A percentile compares a stretch with the other conserved stretches of the same genome.
Evolutionary conservation across 2,888 invertebrate species (phyloP).

Genomic region (Epirrhoe tristata): DNA sequence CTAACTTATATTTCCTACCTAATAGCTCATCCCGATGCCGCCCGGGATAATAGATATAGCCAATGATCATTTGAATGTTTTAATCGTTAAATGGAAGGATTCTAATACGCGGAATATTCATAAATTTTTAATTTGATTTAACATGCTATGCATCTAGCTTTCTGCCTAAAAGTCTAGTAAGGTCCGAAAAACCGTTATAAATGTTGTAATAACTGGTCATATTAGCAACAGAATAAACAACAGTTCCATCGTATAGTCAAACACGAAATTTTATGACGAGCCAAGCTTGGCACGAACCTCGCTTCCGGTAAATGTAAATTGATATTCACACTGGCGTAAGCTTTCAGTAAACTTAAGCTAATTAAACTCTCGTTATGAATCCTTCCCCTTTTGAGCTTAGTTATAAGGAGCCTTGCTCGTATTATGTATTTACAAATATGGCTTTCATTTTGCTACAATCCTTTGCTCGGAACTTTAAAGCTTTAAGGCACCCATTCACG

Average conservation of each 20-base stretch:
- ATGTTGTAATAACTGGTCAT: slow-evolving; percentile 21
- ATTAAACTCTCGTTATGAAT: slow-evolving; percentile 35
- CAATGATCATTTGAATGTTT: too few species aligned
- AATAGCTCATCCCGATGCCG: too few species aligned
- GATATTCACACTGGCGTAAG: slow-evolving; percentile 22
- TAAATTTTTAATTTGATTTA: background rate
- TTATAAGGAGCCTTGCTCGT: slow-evolving; percentile 17
- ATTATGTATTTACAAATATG: slow-evolving; percentile 16
- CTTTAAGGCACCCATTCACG: too few species aligned
- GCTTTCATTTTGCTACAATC: slow-evolving; percentile 17
- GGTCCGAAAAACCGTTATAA: slow-evolving; percentile 17
- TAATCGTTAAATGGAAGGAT: too few species aligned
- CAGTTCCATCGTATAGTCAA: background rate
- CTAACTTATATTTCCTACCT: background rate
- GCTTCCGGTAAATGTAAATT: slow-evolving; percentile 32
- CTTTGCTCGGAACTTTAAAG: slow-evolving; percentile 7
- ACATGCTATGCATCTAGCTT: background rate
- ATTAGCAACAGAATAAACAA: slow-evolving; percentile 1
- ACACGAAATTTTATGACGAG: slow-evolving; percentile 14
- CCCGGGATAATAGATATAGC: too few species aligned
- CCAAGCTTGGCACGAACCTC: slow-evolving; percentile 22
- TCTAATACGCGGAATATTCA: background rate
- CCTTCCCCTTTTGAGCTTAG: slow-evolving; percentile 17
- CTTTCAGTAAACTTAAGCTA: slow-evolving; percentile 28
- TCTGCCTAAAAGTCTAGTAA: background rate